phyloP scores from a whole-genome alignment of 2,888 invertebrate species.

The Pinctada fucata region DNA sequence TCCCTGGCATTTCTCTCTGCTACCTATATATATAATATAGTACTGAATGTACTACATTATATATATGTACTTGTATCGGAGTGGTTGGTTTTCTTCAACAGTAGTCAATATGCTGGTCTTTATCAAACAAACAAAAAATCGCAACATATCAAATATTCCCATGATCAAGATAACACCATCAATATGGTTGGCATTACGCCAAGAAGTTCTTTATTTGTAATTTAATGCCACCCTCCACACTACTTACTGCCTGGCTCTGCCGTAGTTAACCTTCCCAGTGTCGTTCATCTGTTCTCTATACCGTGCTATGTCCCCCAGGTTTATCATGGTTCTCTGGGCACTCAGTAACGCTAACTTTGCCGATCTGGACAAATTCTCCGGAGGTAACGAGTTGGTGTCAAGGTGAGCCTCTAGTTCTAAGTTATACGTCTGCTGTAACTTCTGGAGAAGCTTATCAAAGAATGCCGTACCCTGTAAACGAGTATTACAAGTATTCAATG shows the following conservation, averaged over 20 bases:
- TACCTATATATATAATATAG: too few species aligned
- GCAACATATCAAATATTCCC: too few species aligned
- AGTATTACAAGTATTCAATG: neutral
- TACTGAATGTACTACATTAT: too few species aligned
- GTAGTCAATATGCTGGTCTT: too few species aligned
- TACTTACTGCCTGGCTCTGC: slow-evolving; percentile 83
- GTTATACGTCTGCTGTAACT: slow-evolving; percentile 86
- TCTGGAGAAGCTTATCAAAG: slow-evolving; percentile 86
- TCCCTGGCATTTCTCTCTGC: too few species aligned
- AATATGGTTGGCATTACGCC: too few species aligned
- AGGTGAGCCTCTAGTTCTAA: slow-evolving; percentile 81
- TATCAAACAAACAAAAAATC: too few species aligned
- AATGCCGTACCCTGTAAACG: slow-evolving; percentile 78
- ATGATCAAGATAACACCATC: too few species aligned
- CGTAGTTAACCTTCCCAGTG: slow-evolving; percentile 84
- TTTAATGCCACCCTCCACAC: too few species aligned
- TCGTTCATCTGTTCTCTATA: slow-evolving; percentile 92
- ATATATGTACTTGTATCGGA: too few species aligned
- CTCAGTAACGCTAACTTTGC: slow-evolving; percentile 89
- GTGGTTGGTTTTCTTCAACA: too few species aligned
- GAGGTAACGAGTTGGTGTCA: slow-evolving; percentile 66
- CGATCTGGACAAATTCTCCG: slow-evolving; percentile 79
- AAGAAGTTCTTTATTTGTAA: too few species aligned
- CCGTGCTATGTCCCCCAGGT: slow-evolving; percentile 93
- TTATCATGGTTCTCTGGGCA: slow-evolving; percentile 91